Evolutionary conservation across 2,113 vertebrate genomes (phyloP).

Genomic region (Malaclemys terrapin): DNA sequence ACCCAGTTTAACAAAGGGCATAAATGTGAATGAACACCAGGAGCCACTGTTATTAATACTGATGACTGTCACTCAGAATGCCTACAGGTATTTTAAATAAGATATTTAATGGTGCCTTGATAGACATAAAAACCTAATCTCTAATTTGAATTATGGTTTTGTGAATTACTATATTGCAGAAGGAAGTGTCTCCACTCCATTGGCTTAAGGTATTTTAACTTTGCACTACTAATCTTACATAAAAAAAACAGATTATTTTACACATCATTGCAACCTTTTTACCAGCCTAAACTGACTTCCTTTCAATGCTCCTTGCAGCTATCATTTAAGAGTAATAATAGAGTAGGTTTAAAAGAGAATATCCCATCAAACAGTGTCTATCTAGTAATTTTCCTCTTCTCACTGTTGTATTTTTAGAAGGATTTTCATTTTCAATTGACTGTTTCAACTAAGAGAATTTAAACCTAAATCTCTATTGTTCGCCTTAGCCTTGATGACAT

Average conservation of each 20-base stretch:
- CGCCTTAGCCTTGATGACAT: background rate
- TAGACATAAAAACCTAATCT: slow-evolving; percentile 13
- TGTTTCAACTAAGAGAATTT: slow-evolving; percentile 55
- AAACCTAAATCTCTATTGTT: slow-evolving; percentile 42
- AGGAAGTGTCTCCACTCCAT: slow-evolving; percentile 9
- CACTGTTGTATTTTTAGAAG: background rate
- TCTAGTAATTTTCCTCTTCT: slow-evolving; percentile 62
- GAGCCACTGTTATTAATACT: background rate
- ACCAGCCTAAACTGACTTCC: slow-evolving; percentile 17
- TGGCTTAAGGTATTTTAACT: slow-evolving; percentile 47
- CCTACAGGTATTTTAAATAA: slow-evolving; percentile 10
- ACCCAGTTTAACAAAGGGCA: background rate
- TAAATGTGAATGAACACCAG: slow-evolving; percentile 24
- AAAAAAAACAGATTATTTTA: slow-evolving; percentile 56
- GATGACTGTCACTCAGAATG: slow-evolving; percentile 17
- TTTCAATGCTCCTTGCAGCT: slow-evolving; percentile 53
- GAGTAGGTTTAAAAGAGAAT: slow-evolving; percentile 56
- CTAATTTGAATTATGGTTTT: slow-evolving; percentile 19
- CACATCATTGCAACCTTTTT: slow-evolving; percentile 57
- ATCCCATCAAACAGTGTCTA: slow-evolving; percentile 54
- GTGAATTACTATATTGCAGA: background rate
- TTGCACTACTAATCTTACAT: slow-evolving; percentile 34
- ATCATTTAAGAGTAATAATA: slow-evolving; percentile 70
- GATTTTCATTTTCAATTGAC: slow-evolving; percentile 51
- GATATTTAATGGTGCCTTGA: background rate